These are phyloP conservation scores for Aegotheles bennettii DNA, from an alignment of 2,113 vertebrate species.

Conservation along the genomic window DNA sequence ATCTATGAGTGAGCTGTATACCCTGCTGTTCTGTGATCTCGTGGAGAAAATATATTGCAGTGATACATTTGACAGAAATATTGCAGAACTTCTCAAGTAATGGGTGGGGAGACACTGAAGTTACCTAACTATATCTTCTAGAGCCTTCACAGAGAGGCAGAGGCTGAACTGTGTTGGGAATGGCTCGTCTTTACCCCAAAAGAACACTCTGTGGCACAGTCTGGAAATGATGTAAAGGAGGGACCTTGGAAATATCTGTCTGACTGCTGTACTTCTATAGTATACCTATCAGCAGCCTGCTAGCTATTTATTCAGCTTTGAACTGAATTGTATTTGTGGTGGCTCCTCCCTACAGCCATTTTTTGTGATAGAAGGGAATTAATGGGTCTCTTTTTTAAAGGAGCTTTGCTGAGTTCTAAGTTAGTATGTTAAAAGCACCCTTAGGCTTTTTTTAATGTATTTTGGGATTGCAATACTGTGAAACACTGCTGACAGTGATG, in stretches of 20 bases:
- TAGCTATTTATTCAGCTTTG: background rate
- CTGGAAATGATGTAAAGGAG: background rate
- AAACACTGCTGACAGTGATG: background rate
- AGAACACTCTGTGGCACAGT: rapidly evolving
- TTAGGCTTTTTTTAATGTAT: background rate
- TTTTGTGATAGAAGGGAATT: background rate
- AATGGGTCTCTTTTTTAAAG: background rate
- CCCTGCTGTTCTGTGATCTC: background rate
- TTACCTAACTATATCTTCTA: background rate
- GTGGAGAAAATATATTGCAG: rapidly evolving
- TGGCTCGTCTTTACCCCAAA: background rate
- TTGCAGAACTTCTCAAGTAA: background rate
- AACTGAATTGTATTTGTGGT: background rate
- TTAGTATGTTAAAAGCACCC: background rate
- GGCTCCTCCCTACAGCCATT: background rate
- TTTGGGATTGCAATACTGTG: background rate
- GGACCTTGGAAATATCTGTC: background rate
- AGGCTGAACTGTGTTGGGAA: background rate
- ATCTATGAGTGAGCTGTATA: background rate
- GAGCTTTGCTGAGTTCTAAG: background rate
- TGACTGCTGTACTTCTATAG: background rate
- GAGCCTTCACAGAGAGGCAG: background rate
- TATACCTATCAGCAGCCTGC: background rate
- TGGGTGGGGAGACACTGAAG: background rate
- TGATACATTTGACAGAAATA: background rate